These are phyloP conservation scores for Drosophila littoralis DNA, from an alignment of 1,140 invertebrate species.

Conservation along the genomic window DNA sequence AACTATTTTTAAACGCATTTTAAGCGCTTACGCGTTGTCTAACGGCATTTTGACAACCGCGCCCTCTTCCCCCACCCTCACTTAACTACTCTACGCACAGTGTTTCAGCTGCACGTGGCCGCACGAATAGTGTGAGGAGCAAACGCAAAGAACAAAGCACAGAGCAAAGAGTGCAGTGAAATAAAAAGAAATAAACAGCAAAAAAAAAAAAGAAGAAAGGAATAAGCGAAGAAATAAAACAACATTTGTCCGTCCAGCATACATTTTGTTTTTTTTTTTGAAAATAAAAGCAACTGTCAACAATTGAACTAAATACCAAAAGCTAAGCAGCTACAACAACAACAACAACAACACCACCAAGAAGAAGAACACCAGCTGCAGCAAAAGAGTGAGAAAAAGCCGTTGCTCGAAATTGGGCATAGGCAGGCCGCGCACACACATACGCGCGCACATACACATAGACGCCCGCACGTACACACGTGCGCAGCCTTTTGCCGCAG, in stretches of 20 bases:
- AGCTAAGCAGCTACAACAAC: conserved; percentile 29
- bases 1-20: conserved; percentile 38
- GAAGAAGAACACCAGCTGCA: conserved; percentile 24
- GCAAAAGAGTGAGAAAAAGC: conserved; percentile 57
- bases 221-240: conserved; percentile 49
- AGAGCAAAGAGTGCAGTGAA: conserved; percentile 35
- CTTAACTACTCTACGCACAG: conserved; percentile 26
- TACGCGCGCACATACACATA: conserved; percentile 24
- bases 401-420: conserved; percentile 71
- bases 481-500: conserved; percentile 67
- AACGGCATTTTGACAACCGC: conserved; percentile 59
- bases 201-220: conserved; percentile 33
- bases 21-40: conserved; percentile 38
- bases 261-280: conserved; percentile 30
- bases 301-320: conserved; percentile 60
- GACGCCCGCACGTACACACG: conserved; percentile 38
- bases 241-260: conserved; percentile 70
- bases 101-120: conserved; percentile 61
- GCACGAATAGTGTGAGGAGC: conserved; percentile 52
- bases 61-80: not conserved
- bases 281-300: conserved; percentile 46
- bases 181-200: conserved; percentile 21
- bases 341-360: conserved; percentile 25
- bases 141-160: conserved; percentile 36
- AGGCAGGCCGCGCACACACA: conserved; percentile 52